These are phyloP conservation scores for Ceuthmochares aereus DNA, from an alignment of 2,113 vertebrate species.

Conservation along the genomic window DNA sequence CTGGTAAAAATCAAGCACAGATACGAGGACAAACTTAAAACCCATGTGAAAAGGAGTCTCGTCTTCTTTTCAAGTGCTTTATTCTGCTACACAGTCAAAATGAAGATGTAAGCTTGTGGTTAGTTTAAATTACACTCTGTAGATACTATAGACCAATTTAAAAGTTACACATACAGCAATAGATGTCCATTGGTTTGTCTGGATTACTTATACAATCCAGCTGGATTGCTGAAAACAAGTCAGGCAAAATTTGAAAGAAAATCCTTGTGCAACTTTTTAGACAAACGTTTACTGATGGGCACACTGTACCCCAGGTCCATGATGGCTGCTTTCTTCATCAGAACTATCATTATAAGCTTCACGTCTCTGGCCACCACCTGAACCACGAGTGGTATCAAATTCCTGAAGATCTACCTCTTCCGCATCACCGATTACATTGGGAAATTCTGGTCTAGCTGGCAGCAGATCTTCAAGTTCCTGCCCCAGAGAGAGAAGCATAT, in stretches of 20 bases:
- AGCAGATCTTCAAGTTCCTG: conserved; percentile 97
- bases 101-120: conserved; percentile 84
- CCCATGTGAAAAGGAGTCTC: conserved; percentile 77
- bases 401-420: conserved; percentile 98
- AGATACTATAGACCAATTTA: conserved; percentile 91
- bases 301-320: conserved; percentile 97
- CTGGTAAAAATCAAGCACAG: conserved; percentile 91
- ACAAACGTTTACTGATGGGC: conserved; percentile 90
- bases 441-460: conserved; percentile 91
- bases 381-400: conserved; percentile 90
- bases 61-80: conserved; percentile 82
- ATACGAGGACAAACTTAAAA: conserved; percentile 84
- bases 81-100: conserved; percentile 81
- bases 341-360: conserved; percentile 98
- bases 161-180: conserved; percentile 91
- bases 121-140: conserved; percentile 95
- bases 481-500: neutral
- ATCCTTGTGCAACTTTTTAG: conserved; percentile 76
- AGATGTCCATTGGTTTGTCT: conserved; percentile 84
- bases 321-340: conserved; percentile 94
- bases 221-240: conserved; percentile 74
- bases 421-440: conserved; percentile 87
- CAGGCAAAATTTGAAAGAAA: conserved; percentile 77
- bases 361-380: conserved; percentile 88
- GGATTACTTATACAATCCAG: conserved; percentile 78